Evolutionary conservation across 2,113 vertebrate species (phyloP).

Genomic region (Trematomus loennbergii): DNA sequence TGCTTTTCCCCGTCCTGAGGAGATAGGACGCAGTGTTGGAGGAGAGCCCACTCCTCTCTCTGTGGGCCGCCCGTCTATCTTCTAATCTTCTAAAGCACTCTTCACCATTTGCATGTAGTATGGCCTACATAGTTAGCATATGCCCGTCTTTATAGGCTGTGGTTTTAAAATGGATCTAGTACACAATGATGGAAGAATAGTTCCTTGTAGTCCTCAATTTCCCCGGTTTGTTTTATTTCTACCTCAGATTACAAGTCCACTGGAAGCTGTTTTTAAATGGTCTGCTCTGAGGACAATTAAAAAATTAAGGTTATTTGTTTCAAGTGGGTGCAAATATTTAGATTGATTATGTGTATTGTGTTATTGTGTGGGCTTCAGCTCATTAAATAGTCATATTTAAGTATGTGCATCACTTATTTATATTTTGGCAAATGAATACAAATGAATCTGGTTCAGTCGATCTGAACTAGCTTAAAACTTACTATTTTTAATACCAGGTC

Average conservation of each 20-base stretch:
- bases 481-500: background rate
- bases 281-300: background rate
- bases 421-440: background rate
- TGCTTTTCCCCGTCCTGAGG: slow-evolving; percentile 77
- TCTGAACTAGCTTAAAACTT: background rate
- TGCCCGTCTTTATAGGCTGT: slow-evolving; percentile 50
- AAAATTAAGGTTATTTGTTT: background rate
- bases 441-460: too few relatives aligned
- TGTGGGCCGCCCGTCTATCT: slow-evolving; percentile 77
- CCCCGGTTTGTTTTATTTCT: slow-evolving; percentile 26
- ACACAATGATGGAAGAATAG: slow-evolving; percentile 35
- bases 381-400: background rate
- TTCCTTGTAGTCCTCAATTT: slow-evolving; percentile 28
- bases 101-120: slow-evolving; percentile 74
- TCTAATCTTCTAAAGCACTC: slow-evolving; percentile 82
- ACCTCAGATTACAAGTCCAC: slow-evolving; percentile 11
- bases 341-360: background rate
- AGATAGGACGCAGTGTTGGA: slow-evolving; percentile 81
- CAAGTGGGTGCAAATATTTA: background rate
- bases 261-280: background rate
- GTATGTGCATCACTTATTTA: slow-evolving; percentile 1
- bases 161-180: slow-evolving; percentile 37
- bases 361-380: slow-evolving; percentile 6
- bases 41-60: slow-evolving; percentile 78
- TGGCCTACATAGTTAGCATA: slow-evolving; percentile 75